Conservation (phyloP, 2,888 invertebrate species). For the Sphaeridia pumilis region DNA sequence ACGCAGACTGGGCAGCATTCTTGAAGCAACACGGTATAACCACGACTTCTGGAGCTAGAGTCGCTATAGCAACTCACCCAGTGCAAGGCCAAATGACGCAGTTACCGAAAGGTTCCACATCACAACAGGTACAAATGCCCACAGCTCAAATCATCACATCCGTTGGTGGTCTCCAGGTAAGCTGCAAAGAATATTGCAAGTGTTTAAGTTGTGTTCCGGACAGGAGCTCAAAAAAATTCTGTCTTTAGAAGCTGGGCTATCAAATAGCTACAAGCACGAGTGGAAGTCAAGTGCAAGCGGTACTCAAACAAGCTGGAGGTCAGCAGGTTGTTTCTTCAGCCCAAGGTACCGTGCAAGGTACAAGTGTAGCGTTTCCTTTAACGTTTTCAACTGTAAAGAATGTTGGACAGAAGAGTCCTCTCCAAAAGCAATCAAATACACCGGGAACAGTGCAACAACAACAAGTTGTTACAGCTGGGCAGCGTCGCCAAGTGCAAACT, state of each 20-base stretch:
- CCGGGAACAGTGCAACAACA: constrained; percentile 14
- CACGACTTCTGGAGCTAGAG: constrained; percentile 10
- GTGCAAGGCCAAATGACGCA: constrained; percentile 6
- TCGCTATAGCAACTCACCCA: constrained; percentile 9
- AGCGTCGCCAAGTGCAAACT: constrained; percentile 16
- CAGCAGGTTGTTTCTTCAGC: constrained; percentile 4
- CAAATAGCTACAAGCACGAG: constrained; percentile 4
- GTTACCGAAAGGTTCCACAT: constrained; percentile 10
- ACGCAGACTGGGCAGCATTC: constrained; percentile 30
- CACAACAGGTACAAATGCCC: constrained; percentile 18
- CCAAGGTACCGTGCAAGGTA: constrained; percentile 4
- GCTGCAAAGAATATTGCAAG: neutral
- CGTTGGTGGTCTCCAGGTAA: constrained; percentile 14
- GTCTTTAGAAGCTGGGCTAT: constrained; percentile 5
- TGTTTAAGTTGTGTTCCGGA: neutral
- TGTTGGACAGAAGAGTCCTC: constrained; percentile 7
- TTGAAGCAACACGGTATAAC: constrained; percentile 30
- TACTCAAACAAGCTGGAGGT: constrained; percentile 21
- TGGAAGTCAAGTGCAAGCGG: constrained; percentile 17
- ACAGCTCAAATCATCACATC: constrained; percentile 13
- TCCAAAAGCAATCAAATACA: constrained; percentile 15
- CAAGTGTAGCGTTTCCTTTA: constrained; percentile 22
- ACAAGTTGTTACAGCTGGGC: constrained; percentile 13
- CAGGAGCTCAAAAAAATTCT: neutral
- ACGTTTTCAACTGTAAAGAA: constrained; percentile 20